Evolutionary conservation across 92 coral and sea anemone species (phyloP), one percentile per base, ranked within the genome.

Genomic region (Siderastrea radians): DNA sequence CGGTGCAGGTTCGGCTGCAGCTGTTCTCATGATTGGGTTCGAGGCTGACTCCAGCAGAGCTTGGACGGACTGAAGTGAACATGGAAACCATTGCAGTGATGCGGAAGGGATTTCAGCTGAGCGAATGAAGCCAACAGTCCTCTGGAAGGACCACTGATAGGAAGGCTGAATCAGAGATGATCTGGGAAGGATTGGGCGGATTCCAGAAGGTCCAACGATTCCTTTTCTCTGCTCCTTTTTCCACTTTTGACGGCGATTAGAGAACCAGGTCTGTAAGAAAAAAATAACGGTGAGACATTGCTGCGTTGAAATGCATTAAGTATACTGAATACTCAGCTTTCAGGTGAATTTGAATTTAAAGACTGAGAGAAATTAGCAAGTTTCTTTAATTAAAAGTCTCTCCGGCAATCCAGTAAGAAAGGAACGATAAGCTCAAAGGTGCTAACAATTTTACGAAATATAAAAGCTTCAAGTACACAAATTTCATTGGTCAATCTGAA

Each of bases 201-300:
- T n/a, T 45, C 78, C 57, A 0, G 68, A 63, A 2, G 63, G 44
- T 8, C 50, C 63, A 3, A 14, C 61, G 50, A 19, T 1, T 48
- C 51, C 15, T 61, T 63, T 38, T 16, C 51, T 61, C 51, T 48
- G 80, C 64, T 84, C 53, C 7, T 38, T 72, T n/a, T 64, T 84
- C 80, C 79, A 84, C 54, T 26, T 84, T 2, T n/a, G 55, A 11
- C 87, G 87, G 52, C 87, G 87, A 50, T 84, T 72, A 15, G 5
- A 13, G 72, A 84, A 84, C 87, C 87, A 84, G 73, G 44, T 84
- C 87, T 84, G 43, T 1, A 6, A 73, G 44, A 3, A 5, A n/a
- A n/a, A 48, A 17, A 43, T 54, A 54, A 54, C 2, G 15, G 10
- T 3, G 19, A 49, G 13, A 11, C 58, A 2, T 49, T 71, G 44